Conservation (phyloP, 2,797 vertebrate species). For the Aythya fuligula region DNA sequence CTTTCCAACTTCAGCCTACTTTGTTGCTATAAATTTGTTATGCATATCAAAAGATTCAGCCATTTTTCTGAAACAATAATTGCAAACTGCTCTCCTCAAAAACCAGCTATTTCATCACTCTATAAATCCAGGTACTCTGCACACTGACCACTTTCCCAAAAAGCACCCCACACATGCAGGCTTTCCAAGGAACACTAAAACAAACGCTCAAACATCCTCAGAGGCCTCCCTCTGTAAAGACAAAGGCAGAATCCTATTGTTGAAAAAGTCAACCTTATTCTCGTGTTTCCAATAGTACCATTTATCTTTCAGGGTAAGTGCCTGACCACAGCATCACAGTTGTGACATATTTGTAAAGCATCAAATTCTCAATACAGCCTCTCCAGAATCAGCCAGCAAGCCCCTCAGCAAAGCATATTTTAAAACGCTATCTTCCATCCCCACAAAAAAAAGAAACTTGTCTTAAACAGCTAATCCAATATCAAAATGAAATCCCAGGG, state of each 20-base stretch:
- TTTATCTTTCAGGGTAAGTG: conserved; percentile 77
- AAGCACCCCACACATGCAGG: conserved; percentile 54
- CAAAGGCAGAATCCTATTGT: conserved; percentile 83
- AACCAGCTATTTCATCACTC: conserved; percentile 28
- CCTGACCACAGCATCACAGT: conserved; percentile 73
- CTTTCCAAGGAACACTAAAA: conserved; percentile 68
- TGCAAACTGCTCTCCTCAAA: conserved; percentile 24
- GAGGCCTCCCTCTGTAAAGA: conserved; percentile 81
- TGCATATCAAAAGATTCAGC: conserved; percentile 59
- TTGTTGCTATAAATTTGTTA: conserved; percentile 55
- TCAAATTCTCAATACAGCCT: conserved; percentile 76
- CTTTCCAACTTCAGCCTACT: conserved; percentile 63
- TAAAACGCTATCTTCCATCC: conserved; percentile 77
- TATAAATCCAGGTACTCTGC: conserved; percentile 65
- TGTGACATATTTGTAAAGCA: conserved; percentile 79
- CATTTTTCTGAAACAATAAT: conserved; percentile 75
- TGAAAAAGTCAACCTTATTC: conserved; percentile 82
- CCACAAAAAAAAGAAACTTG: conserved; percentile 81
- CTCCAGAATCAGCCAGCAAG: conserved; percentile 75
- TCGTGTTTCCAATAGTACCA: conserved; percentile 78
- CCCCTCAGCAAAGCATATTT: conserved; percentile 78
- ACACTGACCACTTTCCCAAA: conserved; percentile 63
- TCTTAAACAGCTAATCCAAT: conserved; percentile 81
- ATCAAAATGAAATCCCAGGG: conserved; percentile 81
- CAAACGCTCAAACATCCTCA: conserved; percentile 75